Conservation (phyloP, 2,888 invertebrate species). For the Agriopis marginaria region DNA sequence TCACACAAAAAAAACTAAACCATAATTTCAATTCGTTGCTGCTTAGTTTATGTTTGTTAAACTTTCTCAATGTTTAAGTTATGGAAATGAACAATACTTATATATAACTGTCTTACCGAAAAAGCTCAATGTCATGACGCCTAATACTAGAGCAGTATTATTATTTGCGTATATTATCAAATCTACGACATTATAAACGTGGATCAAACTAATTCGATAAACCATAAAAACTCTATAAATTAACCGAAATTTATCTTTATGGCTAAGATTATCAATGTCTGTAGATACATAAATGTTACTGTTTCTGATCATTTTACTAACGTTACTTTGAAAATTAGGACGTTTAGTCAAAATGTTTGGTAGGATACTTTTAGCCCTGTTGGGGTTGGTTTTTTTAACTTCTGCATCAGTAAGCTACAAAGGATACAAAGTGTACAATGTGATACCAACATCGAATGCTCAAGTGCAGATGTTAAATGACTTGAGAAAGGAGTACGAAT, state of each 20-base stretch:
- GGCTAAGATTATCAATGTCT: conserved; percentile 19
- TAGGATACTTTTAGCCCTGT: conserved; percentile 33
- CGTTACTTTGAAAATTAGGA: conserved; percentile 11
- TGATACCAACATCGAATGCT: conserved; percentile 70
- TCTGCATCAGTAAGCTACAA: conserved; percentile 71
- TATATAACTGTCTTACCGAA: too few species aligned
- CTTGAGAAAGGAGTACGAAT: conserved; percentile 70
- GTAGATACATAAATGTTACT: neutral
- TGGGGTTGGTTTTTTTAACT: conserved; percentile 37
- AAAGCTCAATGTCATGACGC: too few species aligned
- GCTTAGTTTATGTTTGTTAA: too few species aligned
- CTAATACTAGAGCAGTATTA: too few species aligned
- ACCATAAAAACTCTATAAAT: conserved; percentile 5
- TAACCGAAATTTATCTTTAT: conserved; percentile 23
- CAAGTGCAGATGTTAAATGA: conserved; percentile 79
- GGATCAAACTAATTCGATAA: conserved; percentile 8
- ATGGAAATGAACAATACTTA: too few species aligned
- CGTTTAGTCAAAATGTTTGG: conserved; percentile 40
- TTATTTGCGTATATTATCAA: conserved; percentile 8
- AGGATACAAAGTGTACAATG: conserved; percentile 85
- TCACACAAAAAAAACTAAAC: too few species aligned
- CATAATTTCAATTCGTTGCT: too few species aligned
- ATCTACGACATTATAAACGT: conserved; percentile 1
- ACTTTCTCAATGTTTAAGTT: too few species aligned
- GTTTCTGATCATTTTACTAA: conserved; percentile 15